A percentile compares a stretch with the other conserved stretches of the same genome.
Conservation (phyloP, 2,113 vertebrate genomes). For the Bubo bubo region DNA sequence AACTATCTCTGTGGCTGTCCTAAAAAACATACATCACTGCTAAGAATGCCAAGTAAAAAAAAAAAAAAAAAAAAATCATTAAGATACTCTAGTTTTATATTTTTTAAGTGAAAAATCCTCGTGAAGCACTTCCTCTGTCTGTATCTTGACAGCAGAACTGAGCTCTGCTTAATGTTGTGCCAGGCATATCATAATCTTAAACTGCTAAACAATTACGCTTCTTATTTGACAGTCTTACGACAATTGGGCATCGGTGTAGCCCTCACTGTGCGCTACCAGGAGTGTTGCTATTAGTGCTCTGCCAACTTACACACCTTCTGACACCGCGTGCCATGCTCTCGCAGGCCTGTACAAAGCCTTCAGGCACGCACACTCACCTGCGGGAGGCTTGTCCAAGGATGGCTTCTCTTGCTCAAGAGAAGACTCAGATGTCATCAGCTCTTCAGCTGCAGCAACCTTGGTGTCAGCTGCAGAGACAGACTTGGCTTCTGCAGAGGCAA, state of each 20-base stretch:
- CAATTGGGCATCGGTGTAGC: fast-evolving
- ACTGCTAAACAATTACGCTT: fast-evolving
- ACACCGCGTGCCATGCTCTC: fast-evolving
- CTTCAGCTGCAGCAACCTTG: not conserved
- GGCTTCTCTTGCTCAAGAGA: not conserved
- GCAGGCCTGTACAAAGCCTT: not conserved
- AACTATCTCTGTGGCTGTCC: not conserved
- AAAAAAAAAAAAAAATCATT: not conserved
- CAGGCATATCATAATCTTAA: not conserved
- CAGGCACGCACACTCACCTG: not conserved
- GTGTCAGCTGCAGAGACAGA: not conserved
- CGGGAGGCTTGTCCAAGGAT: not conserved
- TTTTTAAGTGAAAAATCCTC: fast-evolving
- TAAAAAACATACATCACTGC: not conserved
- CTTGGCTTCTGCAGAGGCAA: not conserved
- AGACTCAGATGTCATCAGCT: not conserved
- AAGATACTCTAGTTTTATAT: not conserved
- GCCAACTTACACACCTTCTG: not conserved
- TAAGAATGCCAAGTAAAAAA: not conserved
- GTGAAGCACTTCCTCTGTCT: fast-evolving
- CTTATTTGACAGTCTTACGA: too few relatives aligned
- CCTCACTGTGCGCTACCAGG: not conserved
- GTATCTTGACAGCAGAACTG: not conserved
- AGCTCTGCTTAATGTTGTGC: not conserved
- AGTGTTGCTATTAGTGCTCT: fast-evolving